Conservation (phyloP, 2,797 vertebrate species). For the Dryobates pubescens region DNA sequence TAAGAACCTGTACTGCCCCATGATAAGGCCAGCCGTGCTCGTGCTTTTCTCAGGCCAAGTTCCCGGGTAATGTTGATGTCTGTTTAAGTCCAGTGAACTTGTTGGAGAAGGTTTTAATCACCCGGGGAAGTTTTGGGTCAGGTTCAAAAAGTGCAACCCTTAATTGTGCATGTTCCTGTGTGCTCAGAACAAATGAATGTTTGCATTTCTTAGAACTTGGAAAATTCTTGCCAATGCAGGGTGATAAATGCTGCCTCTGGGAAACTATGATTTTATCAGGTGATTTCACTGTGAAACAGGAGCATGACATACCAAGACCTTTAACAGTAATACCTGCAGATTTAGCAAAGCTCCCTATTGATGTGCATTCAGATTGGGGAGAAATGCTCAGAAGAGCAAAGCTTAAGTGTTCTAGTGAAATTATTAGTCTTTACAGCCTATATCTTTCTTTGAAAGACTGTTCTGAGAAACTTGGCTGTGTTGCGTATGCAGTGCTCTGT, state of each 20-base stretch:
- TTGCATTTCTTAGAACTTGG: background rate
- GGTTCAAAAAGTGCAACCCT: background rate
- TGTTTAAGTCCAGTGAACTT: background rate
- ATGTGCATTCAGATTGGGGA: background rate
- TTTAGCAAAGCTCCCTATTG: background rate
- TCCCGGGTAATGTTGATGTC: background rate
- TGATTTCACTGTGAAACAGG: background rate
- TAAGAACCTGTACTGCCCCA: background rate
- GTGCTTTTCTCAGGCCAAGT: background rate
- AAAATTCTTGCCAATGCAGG: background rate
- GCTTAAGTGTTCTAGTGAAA: background rate
- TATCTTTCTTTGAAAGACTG: background rate
- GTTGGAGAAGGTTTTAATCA: background rate
- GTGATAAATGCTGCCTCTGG: background rate
- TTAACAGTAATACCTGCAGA: background rate
- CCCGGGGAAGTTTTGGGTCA: background rate
- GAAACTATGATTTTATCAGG: background rate
- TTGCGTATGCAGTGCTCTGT: background rate
- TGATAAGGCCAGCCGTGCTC: background rate
- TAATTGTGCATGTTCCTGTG: rapidly evolving
- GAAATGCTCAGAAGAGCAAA: background rate
- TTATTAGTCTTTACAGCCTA: background rate
- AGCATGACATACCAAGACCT: background rate
- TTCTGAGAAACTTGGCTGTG: background rate
- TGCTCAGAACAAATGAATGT: background rate